A percentile compares a stretch with the other conserved stretches of the same genome.
phyloP scores from a whole-genome alignment of 2,888 invertebrate species.

The Adela reaumurella region DNA sequence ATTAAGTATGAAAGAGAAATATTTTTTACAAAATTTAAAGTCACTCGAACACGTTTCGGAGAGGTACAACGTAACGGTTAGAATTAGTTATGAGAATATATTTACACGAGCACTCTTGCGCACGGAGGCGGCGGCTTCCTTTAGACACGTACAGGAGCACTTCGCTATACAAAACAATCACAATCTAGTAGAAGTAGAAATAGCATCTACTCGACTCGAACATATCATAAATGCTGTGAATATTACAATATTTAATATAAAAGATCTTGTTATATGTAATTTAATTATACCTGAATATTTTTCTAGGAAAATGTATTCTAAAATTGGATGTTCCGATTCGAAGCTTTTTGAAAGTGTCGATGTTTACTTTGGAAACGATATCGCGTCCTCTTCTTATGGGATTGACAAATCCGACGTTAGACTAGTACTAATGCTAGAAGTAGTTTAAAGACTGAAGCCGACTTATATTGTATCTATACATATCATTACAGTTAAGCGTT shows the following conservation, averaged over 20 bases:
- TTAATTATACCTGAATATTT: slow-evolving; percentile 53
- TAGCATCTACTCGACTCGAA: slow-evolving; percentile 41
- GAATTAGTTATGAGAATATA: neutral
- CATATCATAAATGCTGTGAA: slow-evolving; percentile 55
- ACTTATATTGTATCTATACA: slow-evolving; percentile 32
- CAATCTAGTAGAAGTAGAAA: slow-evolving; percentile 32
- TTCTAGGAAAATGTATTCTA: slow-evolving; percentile 53
- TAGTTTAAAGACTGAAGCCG: slow-evolving; percentile 52
- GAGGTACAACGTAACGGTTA: neutral
- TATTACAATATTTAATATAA: slow-evolving; percentile 53
- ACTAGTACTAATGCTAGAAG: slow-evolving; percentile 52
- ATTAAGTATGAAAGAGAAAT: neutral
- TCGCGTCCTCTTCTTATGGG: slow-evolving; percentile 55
- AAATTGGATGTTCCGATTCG: slow-evolving; percentile 41
- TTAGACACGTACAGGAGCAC: slow-evolving; percentile 28
- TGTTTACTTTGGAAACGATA: slow-evolving; percentile 38
- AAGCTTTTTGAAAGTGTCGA: slow-evolving; percentile 39
- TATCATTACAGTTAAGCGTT: slow-evolving; percentile 45
- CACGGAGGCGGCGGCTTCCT: slow-evolving; percentile 36
- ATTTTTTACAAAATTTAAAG: neutral
- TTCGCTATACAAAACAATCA: slow-evolving; percentile 24
- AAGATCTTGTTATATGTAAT: slow-evolving; percentile 42
- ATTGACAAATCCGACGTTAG: slow-evolving; percentile 45
- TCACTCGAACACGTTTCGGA: neutral
- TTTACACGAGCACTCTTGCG: neutral